Evolutionary conservation across 2,113 vertebrate species (phyloP).

Genomic region (Natator depressus): DNA sequence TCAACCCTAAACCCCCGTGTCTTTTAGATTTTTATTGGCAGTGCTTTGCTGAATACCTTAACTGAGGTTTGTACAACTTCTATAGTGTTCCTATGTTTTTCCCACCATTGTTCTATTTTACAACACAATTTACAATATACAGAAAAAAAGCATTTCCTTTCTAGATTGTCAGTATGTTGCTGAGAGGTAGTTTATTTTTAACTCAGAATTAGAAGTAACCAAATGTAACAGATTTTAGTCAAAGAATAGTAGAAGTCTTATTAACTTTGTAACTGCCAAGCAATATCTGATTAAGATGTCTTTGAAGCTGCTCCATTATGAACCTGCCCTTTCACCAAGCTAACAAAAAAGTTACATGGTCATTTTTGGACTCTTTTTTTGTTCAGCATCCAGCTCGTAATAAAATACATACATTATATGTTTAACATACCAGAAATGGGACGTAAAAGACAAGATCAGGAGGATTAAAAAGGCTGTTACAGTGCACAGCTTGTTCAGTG

Average conservation of each 20-base stretch:
- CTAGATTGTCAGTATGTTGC: constrained; percentile 79
- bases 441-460: constrained; percentile 69
- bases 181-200: constrained; percentile 81
- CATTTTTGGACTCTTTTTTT: constrained; percentile 65
- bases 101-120: constrained; percentile 85
- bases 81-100: constrained; percentile 73
- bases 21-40: constrained; percentile 31
- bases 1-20: constrained; percentile 32
- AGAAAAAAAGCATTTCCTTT: constrained; percentile 79
- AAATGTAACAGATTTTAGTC: constrained; percentile 60
- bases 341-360: constrained; percentile 55
- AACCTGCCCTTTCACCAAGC: constrained; percentile 57
- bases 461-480: constrained; percentile 67
- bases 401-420: constrained; percentile 74
- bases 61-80: constrained; percentile 54
- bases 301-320: constrained; percentile 46
- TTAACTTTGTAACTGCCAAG: constrained; percentile 41
- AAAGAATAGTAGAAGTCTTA: constrained; percentile 61
- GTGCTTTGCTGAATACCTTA: constrained; percentile 52
- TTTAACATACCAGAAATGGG: constrained; percentile 71
- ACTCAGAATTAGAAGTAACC: constrained; percentile 71
- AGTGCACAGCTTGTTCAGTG: constrained; percentile 73
- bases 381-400: constrained; percentile 66
- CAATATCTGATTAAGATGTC: constrained; percentile 25
- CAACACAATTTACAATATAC: constrained; percentile 85